These are phyloP conservation scores for Bicyclus anynana DNA, from an alignment of 1,140 invertebrate genomes.

Conservation along the genomic window DNA sequence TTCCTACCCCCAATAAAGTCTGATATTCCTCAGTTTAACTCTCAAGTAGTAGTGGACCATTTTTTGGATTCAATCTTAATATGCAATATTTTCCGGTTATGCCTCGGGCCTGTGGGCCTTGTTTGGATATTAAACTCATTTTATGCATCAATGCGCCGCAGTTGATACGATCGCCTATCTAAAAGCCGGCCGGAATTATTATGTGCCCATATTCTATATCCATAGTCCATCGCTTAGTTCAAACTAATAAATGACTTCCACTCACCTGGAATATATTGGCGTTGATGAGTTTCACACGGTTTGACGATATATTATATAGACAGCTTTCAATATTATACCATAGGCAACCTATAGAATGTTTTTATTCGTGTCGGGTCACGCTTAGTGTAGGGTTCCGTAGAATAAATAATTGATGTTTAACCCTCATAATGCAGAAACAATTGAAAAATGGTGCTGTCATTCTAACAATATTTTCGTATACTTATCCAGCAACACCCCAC, in stretches of 20 bases:
- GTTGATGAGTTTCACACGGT: not conserved
- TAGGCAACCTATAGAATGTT: no score
- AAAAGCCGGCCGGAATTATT: conserved; percentile 8
- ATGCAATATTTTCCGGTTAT: conserved; percentile 2
- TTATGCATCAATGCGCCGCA: conserved; percentile 33
- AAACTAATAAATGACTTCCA: not conserved
- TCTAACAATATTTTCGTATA: no score
- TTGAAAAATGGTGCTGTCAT: no score
- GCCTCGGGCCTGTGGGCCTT: conserved; percentile 9
- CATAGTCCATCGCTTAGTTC: not conserved
- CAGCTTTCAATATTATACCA: not conserved
- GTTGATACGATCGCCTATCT: conserved; percentile 22
- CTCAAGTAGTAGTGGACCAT: not conserved
- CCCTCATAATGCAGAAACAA: no score
- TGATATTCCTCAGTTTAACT: not conserved
- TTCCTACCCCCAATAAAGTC: no score
- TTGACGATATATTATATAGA: not conserved
- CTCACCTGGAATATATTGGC: not conserved
- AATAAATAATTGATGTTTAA: no score
- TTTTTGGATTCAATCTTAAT: not conserved
- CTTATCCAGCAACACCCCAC: no score
- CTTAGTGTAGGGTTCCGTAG: no score
- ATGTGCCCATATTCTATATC: not conserved
- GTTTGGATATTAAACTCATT: conserved; percentile 39
- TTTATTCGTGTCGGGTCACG: no score